Evolutionary conservation across 2,797 vertebrate species (phyloP).

Genomic region (Dipus sagitta): DNA sequence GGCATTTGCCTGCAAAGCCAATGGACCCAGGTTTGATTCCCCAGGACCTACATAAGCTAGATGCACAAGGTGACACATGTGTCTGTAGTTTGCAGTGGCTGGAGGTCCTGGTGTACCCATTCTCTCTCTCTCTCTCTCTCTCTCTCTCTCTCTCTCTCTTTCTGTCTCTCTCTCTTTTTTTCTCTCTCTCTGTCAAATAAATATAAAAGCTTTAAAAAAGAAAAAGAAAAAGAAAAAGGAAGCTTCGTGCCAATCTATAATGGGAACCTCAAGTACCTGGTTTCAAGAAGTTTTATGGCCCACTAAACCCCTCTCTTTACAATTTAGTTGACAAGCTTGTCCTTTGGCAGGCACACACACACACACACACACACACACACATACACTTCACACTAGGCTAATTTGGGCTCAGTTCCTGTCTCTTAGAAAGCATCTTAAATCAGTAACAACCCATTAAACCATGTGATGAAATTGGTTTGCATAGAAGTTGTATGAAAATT

Average conservation of each 20-base stretch:
- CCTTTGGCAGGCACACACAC: neutral
- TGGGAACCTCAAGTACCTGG: neutral
- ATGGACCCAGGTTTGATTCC: no score
- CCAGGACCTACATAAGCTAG: no score
- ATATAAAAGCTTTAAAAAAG: no score
- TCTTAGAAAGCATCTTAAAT: slow-evolving; percentile 35
- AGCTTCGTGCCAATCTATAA: neutral
- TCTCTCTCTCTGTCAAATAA: no score
- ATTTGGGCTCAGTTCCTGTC: neutral
- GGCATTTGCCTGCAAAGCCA: no score
- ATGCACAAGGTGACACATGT: no score
- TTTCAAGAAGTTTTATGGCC: neutral
- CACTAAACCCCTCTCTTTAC: slow-evolving; percentile 24
- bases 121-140: no score
- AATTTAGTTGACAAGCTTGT: slow-evolving; percentile 32
- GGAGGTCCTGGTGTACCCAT: no score
- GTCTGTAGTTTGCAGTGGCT: no score
- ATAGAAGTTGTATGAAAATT: slow-evolving; percentile 1
- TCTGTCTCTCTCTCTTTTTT: no score
- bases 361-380: neutral
- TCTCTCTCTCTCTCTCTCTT: no score
- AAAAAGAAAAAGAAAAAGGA: neutral
- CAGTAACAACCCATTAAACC: neutral
- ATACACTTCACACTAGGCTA: neutral
- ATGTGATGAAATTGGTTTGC: neutral